These are phyloP conservation scores for Rattus norvegicus DNA, from an alignment of 2,113 vertebrate species.

Conservation along the genomic window DNA sequence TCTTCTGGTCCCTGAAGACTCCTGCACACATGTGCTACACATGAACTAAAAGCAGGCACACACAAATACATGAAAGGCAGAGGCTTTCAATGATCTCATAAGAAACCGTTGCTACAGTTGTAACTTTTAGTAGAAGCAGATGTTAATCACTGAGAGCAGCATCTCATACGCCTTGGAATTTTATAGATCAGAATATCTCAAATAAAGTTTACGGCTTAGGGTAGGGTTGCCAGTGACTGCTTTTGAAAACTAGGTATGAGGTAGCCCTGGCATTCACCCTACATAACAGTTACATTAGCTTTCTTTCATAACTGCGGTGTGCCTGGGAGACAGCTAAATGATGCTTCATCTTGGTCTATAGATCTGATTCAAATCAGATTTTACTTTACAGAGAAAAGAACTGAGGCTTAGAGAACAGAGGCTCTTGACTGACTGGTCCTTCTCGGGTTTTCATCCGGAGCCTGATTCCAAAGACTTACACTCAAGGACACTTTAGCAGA, in stretches of 20 bases:
- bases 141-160: not conserved
- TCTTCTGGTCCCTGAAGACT: not conserved
- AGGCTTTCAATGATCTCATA: not conserved
- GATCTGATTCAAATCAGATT: not conserved
- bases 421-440: not conserved
- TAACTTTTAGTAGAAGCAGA: not conserved
- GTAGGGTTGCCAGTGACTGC: not conserved
- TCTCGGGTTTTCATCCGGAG: not conserved
- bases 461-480: not conserved
- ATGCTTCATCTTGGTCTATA: not conserved
- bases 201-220: not conserved
- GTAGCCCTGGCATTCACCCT: not conserved
- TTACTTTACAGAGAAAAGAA: not conserved
- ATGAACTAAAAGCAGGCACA: not conserved
- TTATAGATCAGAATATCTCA: not conserved
- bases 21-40: not conserved
- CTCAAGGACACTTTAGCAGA: constrained; percentile 17
- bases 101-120: not conserved
- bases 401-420: not conserved
- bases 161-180: not conserved
- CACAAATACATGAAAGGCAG: not conserved
- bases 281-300: not conserved
- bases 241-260: constrained; percentile 20
- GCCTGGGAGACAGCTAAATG: not conserved
- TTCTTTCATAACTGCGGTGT: not conserved